Base-by-base conservation (phyloP, 2,797 vertebrate genomes). In the Silurus aristotelis region DNA sequence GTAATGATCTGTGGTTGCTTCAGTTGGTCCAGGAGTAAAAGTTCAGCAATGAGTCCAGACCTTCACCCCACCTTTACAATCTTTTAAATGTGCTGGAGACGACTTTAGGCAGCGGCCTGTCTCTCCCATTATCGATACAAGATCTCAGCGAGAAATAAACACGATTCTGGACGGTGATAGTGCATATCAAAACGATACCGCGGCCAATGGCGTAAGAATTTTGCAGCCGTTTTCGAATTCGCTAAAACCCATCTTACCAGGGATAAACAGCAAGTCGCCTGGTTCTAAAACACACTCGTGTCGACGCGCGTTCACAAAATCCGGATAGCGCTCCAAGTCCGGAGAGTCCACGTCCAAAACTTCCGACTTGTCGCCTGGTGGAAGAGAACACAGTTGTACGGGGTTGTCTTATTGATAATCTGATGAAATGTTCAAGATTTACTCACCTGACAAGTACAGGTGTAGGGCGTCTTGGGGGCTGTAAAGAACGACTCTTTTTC, bases 211-310 rank as follows among this genome's bases (percentile, higher is more conserved):
- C 38, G 4, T 38, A 38, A 4, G 0, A 38, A 38, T 38, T 38
- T 38, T 38, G 38, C 38, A 4, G 0, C 38, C 0, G 0, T 6
- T 31, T 15, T 19, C 7, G 10, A 13, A 52, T 75, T 9, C 0
- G 22, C 73, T 27, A 22, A 63, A 48, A 20, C 61, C 19, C 31
- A 25, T 1, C 92, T 91, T 91, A 99, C 98, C 98, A 13, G 98
- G 98, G 91, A 99, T 99, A 86, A 97, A 99, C 22, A 99, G 95
- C 46, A 98, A 90, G 91, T 99, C 97, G 87, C 98, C 97, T 83
- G 97, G 95, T 91, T 97, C 94, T 89, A 99, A 93, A 77, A 93
- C 88, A 87, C 97, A 99, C 60, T 99, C 95, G 64, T 96, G 96
- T 80, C 96, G 91, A 88, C 90, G 93, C 5, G 97, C 98, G 91